Conservation (phyloP, 2,113 vertebrate genomes). For the Tychaedon coryphoeus region DNA sequence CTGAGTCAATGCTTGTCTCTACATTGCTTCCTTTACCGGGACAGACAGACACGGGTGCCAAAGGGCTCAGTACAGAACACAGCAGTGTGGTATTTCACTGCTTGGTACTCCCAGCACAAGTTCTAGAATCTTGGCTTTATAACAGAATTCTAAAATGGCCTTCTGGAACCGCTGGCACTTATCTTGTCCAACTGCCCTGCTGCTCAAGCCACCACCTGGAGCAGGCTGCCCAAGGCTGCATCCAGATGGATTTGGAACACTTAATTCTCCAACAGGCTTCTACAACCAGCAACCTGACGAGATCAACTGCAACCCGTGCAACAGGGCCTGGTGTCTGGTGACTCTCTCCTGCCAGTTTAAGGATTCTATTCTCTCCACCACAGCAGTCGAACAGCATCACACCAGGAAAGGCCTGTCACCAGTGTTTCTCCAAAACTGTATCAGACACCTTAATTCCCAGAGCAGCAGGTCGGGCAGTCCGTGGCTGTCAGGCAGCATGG, state of each 20-base stretch:
- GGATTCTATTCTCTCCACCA: neutral
- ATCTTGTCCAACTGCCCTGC: neutral
- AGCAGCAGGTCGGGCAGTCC: neutral
- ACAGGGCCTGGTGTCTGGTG: too few relatives aligned
- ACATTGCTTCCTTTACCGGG: neutral
- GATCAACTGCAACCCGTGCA: neutral
- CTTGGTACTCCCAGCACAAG: neutral
- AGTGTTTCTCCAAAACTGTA: accelerated
- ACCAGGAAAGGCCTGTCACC: neutral
- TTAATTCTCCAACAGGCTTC: neutral
- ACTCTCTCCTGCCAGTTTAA: neutral
- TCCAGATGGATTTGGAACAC: neutral
- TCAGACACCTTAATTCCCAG: accelerated
- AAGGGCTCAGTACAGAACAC: neutral
- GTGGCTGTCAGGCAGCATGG: neutral
- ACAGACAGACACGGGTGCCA: neutral
- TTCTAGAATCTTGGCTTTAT: neutral
- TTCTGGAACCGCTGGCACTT: neutral
- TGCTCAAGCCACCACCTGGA: neutral
- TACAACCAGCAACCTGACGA: neutral
- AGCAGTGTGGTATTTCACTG: too few relatives aligned
- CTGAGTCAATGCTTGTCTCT: neutral
- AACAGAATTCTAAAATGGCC: neutral
- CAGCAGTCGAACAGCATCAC: neutral
- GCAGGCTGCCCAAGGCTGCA: neutral